Evolutionary conservation across 2,113 vertebrate genomes (phyloP).

Genomic region (Hypomesus transpacificus): DNA sequence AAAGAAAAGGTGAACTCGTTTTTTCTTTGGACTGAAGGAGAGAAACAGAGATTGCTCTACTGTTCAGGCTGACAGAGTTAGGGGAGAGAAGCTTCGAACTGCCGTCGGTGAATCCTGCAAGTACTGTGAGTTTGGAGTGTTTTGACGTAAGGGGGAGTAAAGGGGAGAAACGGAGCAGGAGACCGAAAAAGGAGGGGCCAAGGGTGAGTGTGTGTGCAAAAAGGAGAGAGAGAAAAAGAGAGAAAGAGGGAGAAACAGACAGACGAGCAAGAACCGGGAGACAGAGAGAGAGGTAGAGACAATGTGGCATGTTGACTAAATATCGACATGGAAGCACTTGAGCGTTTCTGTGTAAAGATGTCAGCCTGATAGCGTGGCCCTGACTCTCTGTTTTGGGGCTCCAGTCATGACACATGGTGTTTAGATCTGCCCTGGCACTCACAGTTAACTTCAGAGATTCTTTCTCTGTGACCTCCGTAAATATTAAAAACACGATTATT

Average conservation of each 20-base stretch:
- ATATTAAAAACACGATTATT: constrained; percentile 47
- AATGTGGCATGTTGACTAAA: constrained; percentile 24
- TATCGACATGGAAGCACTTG: constrained; percentile 30
- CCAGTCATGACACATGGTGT: constrained; percentile 32
- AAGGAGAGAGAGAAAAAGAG: not conserved
- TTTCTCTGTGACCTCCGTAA: constrained; percentile 48
- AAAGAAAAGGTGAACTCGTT: constrained; percentile 49
- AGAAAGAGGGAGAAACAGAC: not conserved
- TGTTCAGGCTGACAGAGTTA: not conserved
- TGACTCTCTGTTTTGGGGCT: constrained; percentile 13
- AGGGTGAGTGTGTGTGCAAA: not conserved
- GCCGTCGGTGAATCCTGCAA: not conserved
- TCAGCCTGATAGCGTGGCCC: constrained; percentile 22
- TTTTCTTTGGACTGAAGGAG: constrained; percentile 41
- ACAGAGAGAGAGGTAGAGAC: constrained; percentile 2
- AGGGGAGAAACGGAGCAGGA: not conserved
- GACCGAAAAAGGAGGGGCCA: not conserved
- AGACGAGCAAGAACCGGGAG: not conserved
- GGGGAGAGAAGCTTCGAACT: not conserved
- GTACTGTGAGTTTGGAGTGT: not conserved
- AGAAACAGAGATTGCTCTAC: constrained; percentile 24
- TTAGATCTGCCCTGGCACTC: constrained; percentile 44
- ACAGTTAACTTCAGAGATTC: constrained; percentile 28
- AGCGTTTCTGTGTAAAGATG: constrained; percentile 18
- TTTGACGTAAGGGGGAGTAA: not conserved